Evolutionary conservation across 1,140 invertebrate genomes (phyloP).

Genomic region (Archivesica marissinica): DNA sequence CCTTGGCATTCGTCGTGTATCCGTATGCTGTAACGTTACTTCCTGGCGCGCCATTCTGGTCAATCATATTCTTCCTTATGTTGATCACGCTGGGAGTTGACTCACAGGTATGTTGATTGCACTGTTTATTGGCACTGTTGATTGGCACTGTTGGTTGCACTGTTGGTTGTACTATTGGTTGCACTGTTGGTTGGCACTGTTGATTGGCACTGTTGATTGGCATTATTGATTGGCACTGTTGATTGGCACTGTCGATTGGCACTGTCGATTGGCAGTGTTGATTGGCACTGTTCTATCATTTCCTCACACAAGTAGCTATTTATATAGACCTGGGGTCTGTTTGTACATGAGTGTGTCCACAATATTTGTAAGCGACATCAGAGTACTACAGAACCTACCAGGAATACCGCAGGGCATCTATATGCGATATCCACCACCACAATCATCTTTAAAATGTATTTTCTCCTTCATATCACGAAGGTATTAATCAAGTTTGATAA

Average conservation of each 20-base stretch:
- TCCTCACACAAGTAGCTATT: background rate
- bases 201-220: background rate
- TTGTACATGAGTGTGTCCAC: no score
- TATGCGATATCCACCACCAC: no score
- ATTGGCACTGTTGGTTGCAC: background rate
- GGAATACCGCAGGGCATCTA: no score
- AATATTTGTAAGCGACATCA: no score
- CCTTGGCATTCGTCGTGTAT: conserved; percentile 97
- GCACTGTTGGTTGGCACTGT: background rate
- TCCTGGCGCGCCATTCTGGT: conserved; percentile 97
- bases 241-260: background rate
- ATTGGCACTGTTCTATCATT: background rate
- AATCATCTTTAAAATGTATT: no score
- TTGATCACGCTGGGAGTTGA: conserved; percentile 95
- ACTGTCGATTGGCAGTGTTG: background rate
- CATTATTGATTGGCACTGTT: background rate
- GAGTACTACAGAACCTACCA: no score
- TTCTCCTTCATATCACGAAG: no score
- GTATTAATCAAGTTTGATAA: no score
- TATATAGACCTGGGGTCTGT: no score
- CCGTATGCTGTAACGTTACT: conserved; percentile 97
- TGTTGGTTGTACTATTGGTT: no score
- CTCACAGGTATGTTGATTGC: conserved; percentile 88
- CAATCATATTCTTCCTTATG: conserved; percentile 99
- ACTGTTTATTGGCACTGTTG: background rate